phyloP scores from a whole-genome alignment of 2,797 vertebrate genomes.

The Xerus rutilus region DNA sequence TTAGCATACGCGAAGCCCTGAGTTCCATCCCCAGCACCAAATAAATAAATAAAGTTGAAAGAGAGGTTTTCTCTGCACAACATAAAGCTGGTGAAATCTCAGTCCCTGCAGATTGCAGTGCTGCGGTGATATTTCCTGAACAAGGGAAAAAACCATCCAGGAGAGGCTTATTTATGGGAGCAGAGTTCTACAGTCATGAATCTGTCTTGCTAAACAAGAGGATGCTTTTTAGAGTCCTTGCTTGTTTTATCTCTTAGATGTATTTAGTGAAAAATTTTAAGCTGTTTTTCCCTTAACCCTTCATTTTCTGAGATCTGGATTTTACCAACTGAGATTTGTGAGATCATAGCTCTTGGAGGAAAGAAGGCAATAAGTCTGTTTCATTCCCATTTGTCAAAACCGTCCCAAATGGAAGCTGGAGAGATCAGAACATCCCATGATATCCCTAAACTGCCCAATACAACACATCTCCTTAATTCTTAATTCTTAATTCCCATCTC shows the following conservation, averaged over 20 bases:
- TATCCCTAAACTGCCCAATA: background rate
- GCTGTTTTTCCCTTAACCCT: constrained; percentile 17
- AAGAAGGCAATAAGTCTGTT: background rate
- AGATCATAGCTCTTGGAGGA: constrained; percentile 47
- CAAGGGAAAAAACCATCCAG: background rate
- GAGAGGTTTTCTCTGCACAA: background rate
- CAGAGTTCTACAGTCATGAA: constrained; percentile 29
- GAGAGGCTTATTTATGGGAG: constrained; percentile 47
- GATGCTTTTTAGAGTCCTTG: constrained; percentile 36
- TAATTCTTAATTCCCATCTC: background rate
- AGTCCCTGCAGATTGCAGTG: background rate
- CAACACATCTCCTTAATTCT: background rate
- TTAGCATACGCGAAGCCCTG: background rate
- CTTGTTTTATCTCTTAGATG: constrained; percentile 16
- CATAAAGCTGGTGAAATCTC: constrained; percentile 46
- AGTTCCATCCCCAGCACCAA: background rate
- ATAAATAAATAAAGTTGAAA: background rate
- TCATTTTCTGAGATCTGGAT: constrained; percentile 65
- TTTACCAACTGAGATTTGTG: background rate
- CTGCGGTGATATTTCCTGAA: constrained; percentile 49
- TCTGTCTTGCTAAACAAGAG: constrained; percentile 39
- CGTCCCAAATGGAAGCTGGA: background rate
- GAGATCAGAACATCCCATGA: background rate
- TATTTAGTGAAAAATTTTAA: constrained; percentile 34
- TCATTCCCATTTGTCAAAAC: constrained; percentile 45